phyloP scores from a whole-genome alignment of 1,140 invertebrate genomes.

The Belonocnema kinseyi region DNA sequence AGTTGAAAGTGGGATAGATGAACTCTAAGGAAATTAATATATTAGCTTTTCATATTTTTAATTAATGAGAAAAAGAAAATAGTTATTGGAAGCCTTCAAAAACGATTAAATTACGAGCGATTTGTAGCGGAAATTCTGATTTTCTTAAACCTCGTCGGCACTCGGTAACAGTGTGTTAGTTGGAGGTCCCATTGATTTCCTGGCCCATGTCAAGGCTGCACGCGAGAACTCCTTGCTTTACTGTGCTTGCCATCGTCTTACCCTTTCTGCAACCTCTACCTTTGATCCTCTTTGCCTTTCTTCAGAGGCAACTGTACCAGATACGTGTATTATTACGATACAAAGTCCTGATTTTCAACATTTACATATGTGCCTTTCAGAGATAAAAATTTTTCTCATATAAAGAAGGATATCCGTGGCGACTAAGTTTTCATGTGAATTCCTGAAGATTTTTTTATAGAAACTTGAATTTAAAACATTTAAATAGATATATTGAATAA shows the following conservation, averaged over 20 bases:
- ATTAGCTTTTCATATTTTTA: background rate
- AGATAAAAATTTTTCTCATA: no score
- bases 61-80: background rate
- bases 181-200: slow-evolving; percentile 75
- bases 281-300: slow-evolving; percentile 24
- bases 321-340: background rate
- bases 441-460: no score
- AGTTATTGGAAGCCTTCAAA: background rate
- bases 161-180: slow-evolving; percentile 59
- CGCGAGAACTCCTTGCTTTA: slow-evolving; percentile 64
- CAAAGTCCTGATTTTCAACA: no score
- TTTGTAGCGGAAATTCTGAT: background rate
- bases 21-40: background rate
- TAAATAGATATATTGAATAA: no score
- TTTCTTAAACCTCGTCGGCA: slow-evolving; percentile 50
- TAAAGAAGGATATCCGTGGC: no score
- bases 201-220: slow-evolving; percentile 74
- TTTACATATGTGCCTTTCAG: no score
- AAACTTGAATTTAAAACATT: no score
- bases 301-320: background rate
- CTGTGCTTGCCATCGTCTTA: slow-evolving; percentile 54
- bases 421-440: no score
- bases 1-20: no score
- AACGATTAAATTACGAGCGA: background rate
- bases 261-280: slow-evolving; percentile 20